A percentile compares a stretch with the other conserved stretches of the same genome.
These are phyloP conservation scores for Archaeoteleia sp. DNA, from an alignment of 2,888 invertebrate species.

Conservation along the genomic window DNA sequence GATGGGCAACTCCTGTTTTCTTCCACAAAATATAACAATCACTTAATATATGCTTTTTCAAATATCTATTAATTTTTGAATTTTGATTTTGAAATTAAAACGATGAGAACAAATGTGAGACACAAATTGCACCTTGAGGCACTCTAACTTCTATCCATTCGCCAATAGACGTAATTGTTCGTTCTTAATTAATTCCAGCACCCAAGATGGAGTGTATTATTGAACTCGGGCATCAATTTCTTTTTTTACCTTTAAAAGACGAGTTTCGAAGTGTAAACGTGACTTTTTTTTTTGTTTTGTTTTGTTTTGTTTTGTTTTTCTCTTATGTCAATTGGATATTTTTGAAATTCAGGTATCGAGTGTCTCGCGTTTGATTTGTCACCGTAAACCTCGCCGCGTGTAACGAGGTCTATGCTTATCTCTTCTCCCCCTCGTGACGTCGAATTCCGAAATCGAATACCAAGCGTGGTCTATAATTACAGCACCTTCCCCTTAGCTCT, in stretches of 20 bases:
- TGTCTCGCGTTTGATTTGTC: slow-evolving; percentile 41
- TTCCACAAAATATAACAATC: too few relatives aligned
- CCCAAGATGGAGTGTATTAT: slow-evolving; percentile 17
- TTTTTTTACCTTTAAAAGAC: neutral
- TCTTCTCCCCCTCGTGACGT: slow-evolving; percentile 30
- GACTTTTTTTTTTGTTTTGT: too few relatives aligned
- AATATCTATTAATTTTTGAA: too few relatives aligned
- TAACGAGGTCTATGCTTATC: slow-evolving; percentile 19
- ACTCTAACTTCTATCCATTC: slow-evolving; percentile 17
- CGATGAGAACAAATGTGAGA: neutral
- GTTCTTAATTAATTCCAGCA: slow-evolving; percentile 28
- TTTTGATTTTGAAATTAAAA: neutral
- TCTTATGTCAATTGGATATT: too few relatives aligned
- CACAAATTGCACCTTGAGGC: slow-evolving; percentile 1
- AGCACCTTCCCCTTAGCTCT: slow-evolving; percentile 40
- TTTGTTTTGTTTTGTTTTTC: too few relatives aligned
- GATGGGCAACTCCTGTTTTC: too few relatives aligned
- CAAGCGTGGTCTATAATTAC: slow-evolving; percentile 46
- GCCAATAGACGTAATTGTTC: slow-evolving; percentile 28
- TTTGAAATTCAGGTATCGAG: slow-evolving; percentile 16
- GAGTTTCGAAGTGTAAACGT: too few relatives aligned
- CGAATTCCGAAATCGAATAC: slow-evolving; percentile 45
- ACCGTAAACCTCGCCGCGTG: slow-evolving; percentile 25
- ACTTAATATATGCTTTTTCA: too few relatives aligned
- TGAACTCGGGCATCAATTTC: slow-evolving; percentile 7